phyloP scores from a whole-genome alignment of 2,797 vertebrate genomes.

The Momotus momota region DNA sequence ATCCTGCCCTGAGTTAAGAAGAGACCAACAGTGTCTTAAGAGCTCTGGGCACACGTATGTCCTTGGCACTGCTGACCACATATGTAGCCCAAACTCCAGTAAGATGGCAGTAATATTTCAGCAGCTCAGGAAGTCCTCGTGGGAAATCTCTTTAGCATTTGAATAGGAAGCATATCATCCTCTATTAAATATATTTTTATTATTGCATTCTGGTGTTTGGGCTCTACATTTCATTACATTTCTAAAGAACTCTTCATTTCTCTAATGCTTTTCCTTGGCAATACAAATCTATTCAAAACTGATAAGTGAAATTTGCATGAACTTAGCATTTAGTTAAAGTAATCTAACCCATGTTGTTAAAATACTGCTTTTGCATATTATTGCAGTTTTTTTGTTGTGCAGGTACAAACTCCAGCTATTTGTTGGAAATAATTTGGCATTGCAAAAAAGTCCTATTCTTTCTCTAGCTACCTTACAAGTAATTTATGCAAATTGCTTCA shows the following conservation, averaged over 20 bases:
- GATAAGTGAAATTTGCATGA: neutral
- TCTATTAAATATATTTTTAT: neutral
- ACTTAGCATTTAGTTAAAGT: neutral
- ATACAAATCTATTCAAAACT: neutral
- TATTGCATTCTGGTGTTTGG: neutral
- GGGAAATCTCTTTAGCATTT: neutral
- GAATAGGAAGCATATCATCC: neutral
- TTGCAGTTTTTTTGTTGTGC: neutral
- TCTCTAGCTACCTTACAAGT: neutral
- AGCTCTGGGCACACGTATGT: neutral
- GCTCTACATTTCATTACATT: neutral
- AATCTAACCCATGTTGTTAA: neutral
- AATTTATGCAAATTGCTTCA: constrained; percentile 18
- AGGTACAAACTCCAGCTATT: neutral
- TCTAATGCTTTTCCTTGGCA: neutral
- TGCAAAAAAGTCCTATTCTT: neutral
- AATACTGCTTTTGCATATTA: neutral
- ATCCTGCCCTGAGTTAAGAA: neutral
- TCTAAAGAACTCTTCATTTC: neutral
- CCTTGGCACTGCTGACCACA: neutral
- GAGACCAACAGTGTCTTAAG: neutral
- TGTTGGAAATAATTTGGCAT: neutral
- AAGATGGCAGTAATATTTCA: neutral
- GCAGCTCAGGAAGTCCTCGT: neutral
- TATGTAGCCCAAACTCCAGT: neutral